Evolutionary conservation across 2,113 vertebrate species (phyloP).

Genomic region (Odocoileus hemionus): DNA sequence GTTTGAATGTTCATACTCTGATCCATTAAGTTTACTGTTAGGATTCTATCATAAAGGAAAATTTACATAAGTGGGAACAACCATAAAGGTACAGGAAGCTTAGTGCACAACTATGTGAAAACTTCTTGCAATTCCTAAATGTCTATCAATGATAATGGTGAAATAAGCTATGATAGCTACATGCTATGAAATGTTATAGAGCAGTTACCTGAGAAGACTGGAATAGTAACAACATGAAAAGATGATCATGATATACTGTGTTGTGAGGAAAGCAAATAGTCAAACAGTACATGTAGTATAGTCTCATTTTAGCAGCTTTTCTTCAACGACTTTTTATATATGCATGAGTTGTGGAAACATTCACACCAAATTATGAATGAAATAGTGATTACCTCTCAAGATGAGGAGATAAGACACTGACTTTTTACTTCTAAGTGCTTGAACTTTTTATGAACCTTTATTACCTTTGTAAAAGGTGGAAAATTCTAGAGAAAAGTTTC

Average conservation of each 20-base stretch:
- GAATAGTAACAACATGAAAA: background rate
- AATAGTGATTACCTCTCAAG: background rate
- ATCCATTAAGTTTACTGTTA: background rate
- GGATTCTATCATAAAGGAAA: background rate
- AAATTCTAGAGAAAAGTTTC: background rate
- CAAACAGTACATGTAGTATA: background rate
- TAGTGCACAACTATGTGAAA: background rate
- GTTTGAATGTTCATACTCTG: background rate
- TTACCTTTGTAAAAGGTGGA: conserved; percentile 11
- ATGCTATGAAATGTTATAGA: background rate
- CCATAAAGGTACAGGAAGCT: background rate
- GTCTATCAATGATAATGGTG: background rate
- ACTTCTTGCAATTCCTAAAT: background rate
- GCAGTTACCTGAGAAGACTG: background rate
- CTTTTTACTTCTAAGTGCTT: background rate
- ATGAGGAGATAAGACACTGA: background rate
- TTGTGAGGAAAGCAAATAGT: background rate
- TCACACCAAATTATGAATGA: background rate
- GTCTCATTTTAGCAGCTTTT: background rate
- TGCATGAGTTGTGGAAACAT: background rate
- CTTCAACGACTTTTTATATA: background rate
- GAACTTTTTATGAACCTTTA: conserved; percentile 19
- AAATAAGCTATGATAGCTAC: background rate
- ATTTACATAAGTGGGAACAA: background rate
- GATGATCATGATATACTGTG: background rate